These are phyloP conservation scores for Dascyllus trimaculatus DNA, from an alignment of 2,113 vertebrate species.

Conservation along the genomic window DNA sequence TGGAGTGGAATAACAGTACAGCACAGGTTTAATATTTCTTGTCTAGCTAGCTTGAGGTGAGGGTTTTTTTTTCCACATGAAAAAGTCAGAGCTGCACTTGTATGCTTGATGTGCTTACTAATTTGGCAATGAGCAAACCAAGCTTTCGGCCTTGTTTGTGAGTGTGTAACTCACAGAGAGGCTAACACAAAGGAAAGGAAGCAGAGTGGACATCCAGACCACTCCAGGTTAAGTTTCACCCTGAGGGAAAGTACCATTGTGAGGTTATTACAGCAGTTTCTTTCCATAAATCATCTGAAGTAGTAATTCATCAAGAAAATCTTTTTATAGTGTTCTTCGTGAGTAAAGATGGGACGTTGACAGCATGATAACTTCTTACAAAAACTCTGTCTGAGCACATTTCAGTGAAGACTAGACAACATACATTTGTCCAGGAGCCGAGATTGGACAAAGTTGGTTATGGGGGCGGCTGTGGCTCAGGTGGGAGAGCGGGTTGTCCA, in stretches of 20 bases:
- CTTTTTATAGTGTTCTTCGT: neutral
- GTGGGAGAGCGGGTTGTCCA: no score
- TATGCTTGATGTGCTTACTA: conserved; percentile 22
- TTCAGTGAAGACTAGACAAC: neutral
- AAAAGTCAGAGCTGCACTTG: conserved; percentile 10
- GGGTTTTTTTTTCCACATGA: conserved; percentile 21
- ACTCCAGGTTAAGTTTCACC: neutral
- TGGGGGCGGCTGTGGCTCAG: no score
- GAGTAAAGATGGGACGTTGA: no score
- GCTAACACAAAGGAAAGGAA: neutral
- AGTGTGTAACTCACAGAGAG: neutral
- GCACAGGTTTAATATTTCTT: conserved; percentile 34
- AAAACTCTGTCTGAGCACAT: neutral
- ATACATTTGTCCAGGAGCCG: neutral
- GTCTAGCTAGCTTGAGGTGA: conserved; percentile 28
- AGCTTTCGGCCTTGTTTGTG: conserved; percentile 15
- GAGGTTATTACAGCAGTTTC: neutral
- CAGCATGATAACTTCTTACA: neutral
- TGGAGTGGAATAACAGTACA: conserved; percentile 10
- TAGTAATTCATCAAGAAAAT: neutral
- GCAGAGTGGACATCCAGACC: neutral
- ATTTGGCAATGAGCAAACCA: conserved; percentile 16
- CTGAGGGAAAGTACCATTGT: neutral
- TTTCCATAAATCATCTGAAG: neutral
- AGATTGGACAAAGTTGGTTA: conserved; percentile 4